Percentiles rank a stretch among this genome's conserved stretches.
phyloP scores from a whole-genome alignment of 2,888 invertebrate genomes.

The Xestobium rufovillosum region DNA sequence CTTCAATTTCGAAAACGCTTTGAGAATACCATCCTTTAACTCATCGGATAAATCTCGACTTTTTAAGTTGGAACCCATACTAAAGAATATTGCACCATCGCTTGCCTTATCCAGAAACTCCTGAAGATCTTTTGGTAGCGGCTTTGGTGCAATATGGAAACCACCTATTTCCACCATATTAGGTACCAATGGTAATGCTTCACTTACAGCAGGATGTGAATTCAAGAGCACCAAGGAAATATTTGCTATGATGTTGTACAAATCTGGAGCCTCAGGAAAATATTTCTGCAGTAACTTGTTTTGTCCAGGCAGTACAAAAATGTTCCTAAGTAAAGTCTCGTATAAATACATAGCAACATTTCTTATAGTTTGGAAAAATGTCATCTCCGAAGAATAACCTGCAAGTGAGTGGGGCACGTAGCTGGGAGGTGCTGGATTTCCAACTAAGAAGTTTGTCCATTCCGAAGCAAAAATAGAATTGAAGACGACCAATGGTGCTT shows the following conservation, averaged over 20 bases:
- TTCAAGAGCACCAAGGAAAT: conserved; percentile 31
- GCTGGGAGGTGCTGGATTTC: conserved; percentile 44
- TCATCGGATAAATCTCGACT: conserved; percentile 48
- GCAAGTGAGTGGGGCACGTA: conserved; percentile 45
- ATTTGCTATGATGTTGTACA: conserved; percentile 29
- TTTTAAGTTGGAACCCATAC: conserved; percentile 53
- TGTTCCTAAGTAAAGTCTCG: no score
- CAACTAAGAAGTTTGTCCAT: conserved; percentile 44
- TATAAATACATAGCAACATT: conserved; percentile 39
- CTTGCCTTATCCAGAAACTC: conserved; percentile 46
- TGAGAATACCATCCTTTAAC: conserved; percentile 47
- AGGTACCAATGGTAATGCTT: conserved; percentile 47
- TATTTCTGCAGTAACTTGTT: conserved; percentile 25
- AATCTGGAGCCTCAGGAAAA: conserved; percentile 28
- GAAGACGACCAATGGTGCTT: conserved; percentile 35
- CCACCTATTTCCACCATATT: conserved; percentile 54
- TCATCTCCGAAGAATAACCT: conserved; percentile 42
- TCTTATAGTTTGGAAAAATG: conserved; percentile 47
- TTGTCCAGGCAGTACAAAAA: conserved; percentile 22
- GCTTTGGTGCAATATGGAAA: conserved; percentile 39
- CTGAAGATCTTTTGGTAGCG: conserved; percentile 42
- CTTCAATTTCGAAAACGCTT: conserved; percentile 51
- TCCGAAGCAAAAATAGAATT: conserved; percentile 42
- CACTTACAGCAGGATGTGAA: conserved; percentile 47
- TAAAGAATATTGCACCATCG: conserved; percentile 51